Evolutionary conservation across 1,140 invertebrate species (phyloP).

Genomic region (Euwallacea fornicatus): DNA sequence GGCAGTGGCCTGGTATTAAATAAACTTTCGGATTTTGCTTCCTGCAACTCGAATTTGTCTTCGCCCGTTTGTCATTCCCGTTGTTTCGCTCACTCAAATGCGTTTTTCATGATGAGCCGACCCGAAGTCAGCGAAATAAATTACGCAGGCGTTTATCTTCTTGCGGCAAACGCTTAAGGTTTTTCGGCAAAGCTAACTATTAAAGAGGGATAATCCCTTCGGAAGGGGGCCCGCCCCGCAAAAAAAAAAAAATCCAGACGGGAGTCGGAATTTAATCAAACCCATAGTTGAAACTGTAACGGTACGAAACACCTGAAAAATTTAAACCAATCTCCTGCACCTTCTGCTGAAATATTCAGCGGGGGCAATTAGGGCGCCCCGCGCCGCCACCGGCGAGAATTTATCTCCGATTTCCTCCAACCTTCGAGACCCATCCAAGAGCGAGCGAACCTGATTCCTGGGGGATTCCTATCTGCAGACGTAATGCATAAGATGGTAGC

Average conservation of each 20-base stretch:
- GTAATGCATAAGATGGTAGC: conserved; percentile 28
- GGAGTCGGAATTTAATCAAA: no score
- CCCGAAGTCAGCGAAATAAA: no score
- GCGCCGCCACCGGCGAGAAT: conserved; percentile 4
- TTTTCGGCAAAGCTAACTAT: conserved; percentile 13
- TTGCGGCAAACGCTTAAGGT: neutral
- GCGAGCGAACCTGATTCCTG: conserved; percentile 11
- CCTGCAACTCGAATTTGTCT: conserved; percentile 3
- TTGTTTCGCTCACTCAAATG: no score
- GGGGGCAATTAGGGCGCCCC: conserved; percentile 12
- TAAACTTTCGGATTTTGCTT: conserved; percentile 9
- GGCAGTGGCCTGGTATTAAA: conserved; percentile 17
- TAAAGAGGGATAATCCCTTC: conserved; percentile 26
- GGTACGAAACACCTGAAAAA: conserved; percentile 6
- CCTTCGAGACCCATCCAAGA: conserved; percentile 17
- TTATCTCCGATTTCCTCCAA: conserved; percentile 21
- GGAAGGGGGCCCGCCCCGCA: neutral
- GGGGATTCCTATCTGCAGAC: conserved; percentile 24
- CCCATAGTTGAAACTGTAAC: neutral
- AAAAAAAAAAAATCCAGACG: no score
- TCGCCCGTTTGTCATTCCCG: neutral
- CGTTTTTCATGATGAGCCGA: no score
- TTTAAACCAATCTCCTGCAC: conserved; percentile 15
- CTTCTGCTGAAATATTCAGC: conserved; percentile 9
- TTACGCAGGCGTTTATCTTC: no score